Evolutionary conservation across 1,140 invertebrate genomes (phyloP), one percentile per base, ranked within the genome.

Genomic region (Lordiphosa clarofinis): DNA sequence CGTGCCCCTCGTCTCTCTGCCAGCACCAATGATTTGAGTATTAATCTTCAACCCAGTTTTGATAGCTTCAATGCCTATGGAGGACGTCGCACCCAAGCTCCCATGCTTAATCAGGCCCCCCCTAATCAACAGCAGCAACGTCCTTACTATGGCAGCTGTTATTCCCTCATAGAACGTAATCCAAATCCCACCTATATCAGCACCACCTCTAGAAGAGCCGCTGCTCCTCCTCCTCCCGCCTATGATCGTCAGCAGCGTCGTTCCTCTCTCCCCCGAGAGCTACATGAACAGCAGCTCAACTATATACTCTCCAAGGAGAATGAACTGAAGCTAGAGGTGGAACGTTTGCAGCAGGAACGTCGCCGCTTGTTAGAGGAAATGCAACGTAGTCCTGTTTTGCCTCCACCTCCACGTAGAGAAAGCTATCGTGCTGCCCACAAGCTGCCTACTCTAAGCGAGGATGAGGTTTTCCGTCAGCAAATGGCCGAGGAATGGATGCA

Each of bases 401-500:
- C 73, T 4, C 67, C 65, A 4, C 65, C 79, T 0, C 55, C 72
- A 13, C 43, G 78, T 1, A 55, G 84, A 4, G 78, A 89, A 13
- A 67, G 66, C 50, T 82, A 75, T 24, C 55, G 81, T 4, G 75
- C 67, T 1, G 59, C 82, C 1, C 47, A 71, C 28, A 73, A 84
- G 28, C 81, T 91, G 43, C 90, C 88, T 66, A 90, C 91, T 4
- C 60, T 88, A 50, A 89, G 90, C 33, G 90, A 91, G 57, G 90
- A 91, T 13, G 94, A 95, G 88, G 91, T 91, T 35, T 92, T 95
- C 75, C 91, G 94, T 6, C 92, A 93, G 59, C 91, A 92, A 82
- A 96, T 96, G 94, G 95, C 94, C 79, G 91, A 94, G 58, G 95
- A 96, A 88, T 96, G 95, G 88, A 92, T 95, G 84, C 90, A 91